Conservation (phyloP, 30 jellyfish, hydroid and myxozoan species). For the Hydractinia symbiolongicarpus region DNA sequence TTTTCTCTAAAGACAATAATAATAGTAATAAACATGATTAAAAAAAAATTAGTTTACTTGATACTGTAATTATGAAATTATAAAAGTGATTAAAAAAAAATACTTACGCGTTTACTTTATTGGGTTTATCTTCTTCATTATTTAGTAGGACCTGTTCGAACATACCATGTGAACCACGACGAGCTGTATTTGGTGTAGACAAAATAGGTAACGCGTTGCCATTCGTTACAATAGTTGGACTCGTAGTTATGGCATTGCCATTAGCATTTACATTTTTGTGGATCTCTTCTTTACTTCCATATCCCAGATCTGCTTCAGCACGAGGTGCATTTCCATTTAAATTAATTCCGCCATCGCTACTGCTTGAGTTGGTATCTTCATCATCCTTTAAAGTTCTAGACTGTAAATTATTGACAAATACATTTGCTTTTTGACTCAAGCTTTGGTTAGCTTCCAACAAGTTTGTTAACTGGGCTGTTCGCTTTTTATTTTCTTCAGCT, state of each 20-base stretch:
- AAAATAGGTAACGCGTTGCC: background rate
- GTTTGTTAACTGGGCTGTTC: slow-evolving; percentile 46
- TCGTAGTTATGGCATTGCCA: background rate
- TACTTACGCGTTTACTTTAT: no score
- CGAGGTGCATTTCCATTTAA: background rate
- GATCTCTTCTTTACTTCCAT: background rate
- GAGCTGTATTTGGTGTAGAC: background rate
- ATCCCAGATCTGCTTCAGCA: background rate
- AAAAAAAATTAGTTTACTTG: background rate
- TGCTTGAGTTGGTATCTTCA: no score
- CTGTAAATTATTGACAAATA: slow-evolving; percentile 61
- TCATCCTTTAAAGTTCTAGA: background rate
- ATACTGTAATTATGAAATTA: no score
- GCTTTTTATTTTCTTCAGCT: slow-evolving; percentile 38
- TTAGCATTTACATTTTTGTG: slow-evolving; percentile 1
- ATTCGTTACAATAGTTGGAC: background rate
- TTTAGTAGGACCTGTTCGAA: background rate
- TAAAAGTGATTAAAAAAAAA: no score
- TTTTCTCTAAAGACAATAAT: slow-evolving; percentile 2
- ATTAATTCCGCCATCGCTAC: background rate
- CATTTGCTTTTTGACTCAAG: slow-evolving; percentile 32
- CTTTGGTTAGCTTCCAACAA: background rate
- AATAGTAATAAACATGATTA: background rate
- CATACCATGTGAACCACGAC: slow-evolving; percentile 15
- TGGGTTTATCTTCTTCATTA: background rate